These are phyloP conservation scores for Linurgus olivaceus DNA, from an alignment of 2,797 vertebrate genomes.

Conservation along the genomic window DNA sequence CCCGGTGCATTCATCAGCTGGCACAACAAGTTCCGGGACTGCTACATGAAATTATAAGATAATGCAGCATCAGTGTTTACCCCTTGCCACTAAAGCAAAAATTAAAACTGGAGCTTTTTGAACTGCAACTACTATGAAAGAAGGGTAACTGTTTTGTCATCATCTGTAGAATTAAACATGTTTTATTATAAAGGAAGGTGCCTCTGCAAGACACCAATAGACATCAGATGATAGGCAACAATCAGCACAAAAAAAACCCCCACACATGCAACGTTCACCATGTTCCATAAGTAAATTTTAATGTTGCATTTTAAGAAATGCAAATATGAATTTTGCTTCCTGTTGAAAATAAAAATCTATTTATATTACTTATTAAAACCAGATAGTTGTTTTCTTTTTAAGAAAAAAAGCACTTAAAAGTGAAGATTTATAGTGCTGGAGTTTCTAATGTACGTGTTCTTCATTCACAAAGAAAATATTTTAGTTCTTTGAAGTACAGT, in stretches of 20 bases:
- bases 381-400: not conserved
- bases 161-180: not conserved
- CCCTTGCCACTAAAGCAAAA: not conserved
- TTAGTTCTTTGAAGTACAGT: not conserved
- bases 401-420: not conserved
- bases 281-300: not conserved
- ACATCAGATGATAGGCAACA: not conserved
- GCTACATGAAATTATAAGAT: constrained; percentile 51
- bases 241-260: not conserved
- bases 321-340: not conserved
- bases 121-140: not conserved
- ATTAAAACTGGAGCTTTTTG: not conserved
- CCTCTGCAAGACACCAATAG: not conserved
- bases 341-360: not conserved
- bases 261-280: fast-evolving
- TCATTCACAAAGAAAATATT: not conserved
- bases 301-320: not conserved
- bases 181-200: not conserved
- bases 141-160: not conserved
- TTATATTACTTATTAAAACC: not conserved
- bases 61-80: constrained; percentile 46
- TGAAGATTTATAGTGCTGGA: not conserved
- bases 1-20: constrained; percentile 14
- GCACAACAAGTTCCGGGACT: constrained; percentile 31
- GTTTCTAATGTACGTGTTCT: not conserved